phyloP scores from a whole-genome alignment of 1,140 invertebrate species.

The Chionoecetes opilio region DNA sequence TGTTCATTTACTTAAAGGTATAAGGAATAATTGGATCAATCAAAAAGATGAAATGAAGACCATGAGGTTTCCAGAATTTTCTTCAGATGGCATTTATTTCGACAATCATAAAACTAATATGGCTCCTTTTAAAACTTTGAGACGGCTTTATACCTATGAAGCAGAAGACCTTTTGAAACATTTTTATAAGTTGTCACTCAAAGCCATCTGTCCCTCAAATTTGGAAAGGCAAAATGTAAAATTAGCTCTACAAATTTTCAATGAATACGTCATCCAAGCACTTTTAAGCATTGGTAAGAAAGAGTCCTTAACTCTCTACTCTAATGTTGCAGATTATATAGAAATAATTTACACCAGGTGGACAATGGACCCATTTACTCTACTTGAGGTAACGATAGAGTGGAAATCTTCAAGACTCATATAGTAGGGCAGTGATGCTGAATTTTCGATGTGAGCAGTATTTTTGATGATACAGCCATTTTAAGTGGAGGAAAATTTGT shows the following conservation, averaged over 20 bases:
- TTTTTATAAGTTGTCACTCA: slow-evolving; percentile 51
- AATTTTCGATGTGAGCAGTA: too few species aligned
- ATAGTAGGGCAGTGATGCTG: too few species aligned
- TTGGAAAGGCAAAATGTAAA: slow-evolving; percentile 53
- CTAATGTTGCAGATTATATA: slow-evolving; percentile 39
- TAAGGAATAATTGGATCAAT: slow-evolving; percentile 13
- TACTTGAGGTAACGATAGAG: too few species aligned
- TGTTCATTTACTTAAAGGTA: slow-evolving; percentile 17
- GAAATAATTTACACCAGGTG: slow-evolving; percentile 3
- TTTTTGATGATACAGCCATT: too few species aligned
- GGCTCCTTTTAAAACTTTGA: slow-evolving; percentile 1
- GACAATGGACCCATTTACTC: too few species aligned
- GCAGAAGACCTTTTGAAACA: slow-evolving; percentile 52
- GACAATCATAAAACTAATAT: background rate
- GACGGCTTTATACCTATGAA: slow-evolving; percentile 33
- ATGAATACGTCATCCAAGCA: slow-evolving; percentile 18
- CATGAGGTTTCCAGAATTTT: slow-evolving; percentile 54
- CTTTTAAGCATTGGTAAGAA: slow-evolving; percentile 14
- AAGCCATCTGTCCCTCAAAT: background rate
- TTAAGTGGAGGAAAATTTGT: too few species aligned
- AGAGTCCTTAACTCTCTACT: background rate
- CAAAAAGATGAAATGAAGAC: background rate
- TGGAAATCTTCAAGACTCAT: too few species aligned
- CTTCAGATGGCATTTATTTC: background rate
- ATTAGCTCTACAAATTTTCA: slow-evolving; percentile 25